These are phyloP conservation scores for Oxyura jamaicensis DNA, from an alignment of 2,113 vertebrate species.

Conservation along the genomic window DNA sequence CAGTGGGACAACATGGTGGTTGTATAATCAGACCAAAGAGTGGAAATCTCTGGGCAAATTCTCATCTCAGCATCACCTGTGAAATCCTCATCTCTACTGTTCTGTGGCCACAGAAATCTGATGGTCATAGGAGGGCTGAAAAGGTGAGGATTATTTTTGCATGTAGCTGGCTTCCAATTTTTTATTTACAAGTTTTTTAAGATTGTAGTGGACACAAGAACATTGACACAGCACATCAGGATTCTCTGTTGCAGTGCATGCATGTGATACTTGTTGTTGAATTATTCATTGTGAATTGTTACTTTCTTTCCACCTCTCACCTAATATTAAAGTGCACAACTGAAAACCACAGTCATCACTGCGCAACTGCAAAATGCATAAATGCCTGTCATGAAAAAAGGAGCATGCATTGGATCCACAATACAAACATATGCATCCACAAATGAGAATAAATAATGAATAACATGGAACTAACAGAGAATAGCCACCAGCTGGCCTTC, in stretches of 20 bases:
- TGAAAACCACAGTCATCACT: background rate
- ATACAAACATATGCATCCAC: background rate
- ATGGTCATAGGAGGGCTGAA: background rate
- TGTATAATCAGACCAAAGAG: background rate
- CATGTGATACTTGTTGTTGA: background rate
- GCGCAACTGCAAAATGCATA: background rate
- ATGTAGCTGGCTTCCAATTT: background rate
- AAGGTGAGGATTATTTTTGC: background rate
- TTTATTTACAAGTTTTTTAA: background rate
- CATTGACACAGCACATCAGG: background rate
- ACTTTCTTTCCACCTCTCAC: background rate
- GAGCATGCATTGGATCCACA: background rate
- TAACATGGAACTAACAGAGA: background rate
- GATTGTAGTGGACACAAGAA: background rate
- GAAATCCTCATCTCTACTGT: background rate
- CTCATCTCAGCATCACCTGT: background rate
- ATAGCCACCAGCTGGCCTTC: constrained; percentile 12
- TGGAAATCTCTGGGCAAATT: constrained; percentile 22
- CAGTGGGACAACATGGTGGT: background rate
- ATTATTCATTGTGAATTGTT: background rate
- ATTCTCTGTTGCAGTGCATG: background rate
- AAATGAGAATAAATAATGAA: background rate
- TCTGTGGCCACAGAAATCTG: background rate
- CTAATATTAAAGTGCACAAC: background rate
- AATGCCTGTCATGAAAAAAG: background rate